Percentiles rank a stretch among this genome's conserved stretches.
phyloP scores from a whole-genome alignment of 1,140 invertebrate genomes.

The Leptinotarsa texana region DNA sequence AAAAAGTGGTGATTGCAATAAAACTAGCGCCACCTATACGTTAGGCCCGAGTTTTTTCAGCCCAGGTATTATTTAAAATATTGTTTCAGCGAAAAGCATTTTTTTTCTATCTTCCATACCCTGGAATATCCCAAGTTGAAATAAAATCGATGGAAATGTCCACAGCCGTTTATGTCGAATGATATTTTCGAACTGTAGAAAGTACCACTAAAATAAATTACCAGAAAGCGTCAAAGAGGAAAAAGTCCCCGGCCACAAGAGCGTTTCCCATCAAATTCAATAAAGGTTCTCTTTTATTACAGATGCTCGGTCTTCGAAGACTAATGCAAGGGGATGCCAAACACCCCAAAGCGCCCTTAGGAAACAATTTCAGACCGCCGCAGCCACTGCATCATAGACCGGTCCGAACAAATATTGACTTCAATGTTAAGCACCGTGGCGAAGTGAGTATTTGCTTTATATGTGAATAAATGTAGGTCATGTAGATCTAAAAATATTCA shows the following conservation, averaged over 20 bases:
- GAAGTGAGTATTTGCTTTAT: slow-evolving; percentile 47
- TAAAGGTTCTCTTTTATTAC: slow-evolving; percentile 40
- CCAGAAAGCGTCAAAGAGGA: background rate
- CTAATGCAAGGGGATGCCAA: slow-evolving; percentile 86
- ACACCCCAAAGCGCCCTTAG: slow-evolving; percentile 85
- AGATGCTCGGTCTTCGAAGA: slow-evolving; percentile 80
- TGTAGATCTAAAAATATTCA: slow-evolving; percentile 2
- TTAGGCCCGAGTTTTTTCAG: too few species aligned
- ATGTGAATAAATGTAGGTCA: background rate
- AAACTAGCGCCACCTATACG: too few species aligned
- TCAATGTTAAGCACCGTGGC: slow-evolving; percentile 77
- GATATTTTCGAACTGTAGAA: background rate
- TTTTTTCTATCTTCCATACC: too few species aligned
- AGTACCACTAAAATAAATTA: background rate
- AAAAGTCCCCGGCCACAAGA: background rate
- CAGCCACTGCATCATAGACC: slow-evolving; percentile 88
- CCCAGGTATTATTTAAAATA: too few species aligned
- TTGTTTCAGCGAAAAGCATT: too few species aligned
- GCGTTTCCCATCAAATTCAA: slow-evolving; percentile 8
- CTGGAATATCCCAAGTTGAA: too few species aligned
- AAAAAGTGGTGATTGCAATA: too few species aligned
- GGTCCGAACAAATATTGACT: slow-evolving; percentile 94
- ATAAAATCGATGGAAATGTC: too few species aligned
- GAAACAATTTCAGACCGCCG: slow-evolving; percentile 90
- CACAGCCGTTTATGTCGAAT: too few species aligned